phyloP scores from a whole-genome alignment of 2,797 vertebrate genomes.

The Sebastes hubbsi region DNA sequence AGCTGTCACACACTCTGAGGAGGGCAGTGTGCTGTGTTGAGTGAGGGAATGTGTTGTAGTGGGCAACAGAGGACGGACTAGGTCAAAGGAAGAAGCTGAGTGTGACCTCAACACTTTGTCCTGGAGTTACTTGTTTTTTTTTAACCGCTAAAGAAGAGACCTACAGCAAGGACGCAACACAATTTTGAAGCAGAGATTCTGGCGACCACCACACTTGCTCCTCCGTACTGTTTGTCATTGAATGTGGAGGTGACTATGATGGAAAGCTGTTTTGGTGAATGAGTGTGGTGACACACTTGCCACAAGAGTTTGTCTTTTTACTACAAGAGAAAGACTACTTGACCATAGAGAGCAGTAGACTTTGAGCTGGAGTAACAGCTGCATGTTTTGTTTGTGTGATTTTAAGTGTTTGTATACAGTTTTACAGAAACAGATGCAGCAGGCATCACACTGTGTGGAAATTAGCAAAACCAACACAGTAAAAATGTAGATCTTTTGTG shows the following conservation, averaged over 20 bases:
- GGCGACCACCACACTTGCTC: constrained; percentile 4
- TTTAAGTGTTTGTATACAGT: constrained; percentile 5
- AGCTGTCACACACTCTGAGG: constrained; percentile 53
- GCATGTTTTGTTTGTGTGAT: constrained; percentile 40
- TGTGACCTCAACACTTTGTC: constrained; percentile 43
- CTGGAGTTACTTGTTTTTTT: not conserved
- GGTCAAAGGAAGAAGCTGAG: constrained; percentile 53
- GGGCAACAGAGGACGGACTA: constrained; percentile 49
- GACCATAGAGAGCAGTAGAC: not conserved
- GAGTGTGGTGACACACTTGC: constrained; percentile 6
- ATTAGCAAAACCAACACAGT: constrained; percentile 40
- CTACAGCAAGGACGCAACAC: constrained; percentile 13
- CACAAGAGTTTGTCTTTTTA: constrained; percentile 25
- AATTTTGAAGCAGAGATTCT: constrained; percentile 34
- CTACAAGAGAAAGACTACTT: constrained; percentile 6
- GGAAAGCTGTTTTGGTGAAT: constrained; percentile 34
- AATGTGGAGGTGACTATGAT: constrained; percentile 63
- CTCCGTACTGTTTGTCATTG: constrained; percentile 36
- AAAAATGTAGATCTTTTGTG: not conserved
- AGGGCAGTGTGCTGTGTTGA: constrained; percentile 60
- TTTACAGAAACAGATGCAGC: constrained; percentile 9
- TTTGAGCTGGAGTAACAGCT: constrained; percentile 17
- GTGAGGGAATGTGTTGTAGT: constrained; percentile 63
- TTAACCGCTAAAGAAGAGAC: constrained; percentile 13
- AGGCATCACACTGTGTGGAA: constrained; percentile 25